These are phyloP conservation scores for Pseudomugil gertrudae DNA, from an alignment of 2,797 vertebrate genomes.

Conservation along the genomic window DNA sequence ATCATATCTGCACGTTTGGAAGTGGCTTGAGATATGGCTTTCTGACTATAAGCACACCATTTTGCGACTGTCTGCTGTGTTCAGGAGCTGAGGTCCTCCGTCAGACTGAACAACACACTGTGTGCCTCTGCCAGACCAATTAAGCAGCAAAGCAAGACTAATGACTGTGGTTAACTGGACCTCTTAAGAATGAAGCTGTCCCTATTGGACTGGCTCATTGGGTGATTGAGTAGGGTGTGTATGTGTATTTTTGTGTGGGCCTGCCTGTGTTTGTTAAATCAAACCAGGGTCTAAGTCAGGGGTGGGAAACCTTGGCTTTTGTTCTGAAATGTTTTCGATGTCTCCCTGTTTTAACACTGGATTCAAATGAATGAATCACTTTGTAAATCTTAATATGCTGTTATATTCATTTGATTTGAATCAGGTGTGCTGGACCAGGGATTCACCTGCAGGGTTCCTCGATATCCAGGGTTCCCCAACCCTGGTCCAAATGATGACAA, in stretches of 20 bases:
- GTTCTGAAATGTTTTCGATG: no score
- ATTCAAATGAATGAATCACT: no score
- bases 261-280: conserved; percentile 55
- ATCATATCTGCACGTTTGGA: conserved; percentile 16
- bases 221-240: conserved; percentile 67
- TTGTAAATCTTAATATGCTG: no score
- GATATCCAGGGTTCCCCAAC: no score
- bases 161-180: conserved; percentile 75
- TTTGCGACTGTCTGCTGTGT: conserved; percentile 26
- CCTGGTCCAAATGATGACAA: conserved; percentile 77
- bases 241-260: conserved; percentile 35
- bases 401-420: no score
- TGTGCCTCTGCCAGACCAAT: conserved; percentile 74
- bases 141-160: conserved; percentile 81
- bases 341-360: no score
- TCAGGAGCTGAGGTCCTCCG: conserved; percentile 70
- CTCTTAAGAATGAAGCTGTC: conserved; percentile 77
- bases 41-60: conserved; percentile 43
- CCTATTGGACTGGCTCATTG: conserved; percentile 64
- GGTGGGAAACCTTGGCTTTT: no score
- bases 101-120: conserved; percentile 67
- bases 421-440: no score
- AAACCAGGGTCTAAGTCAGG: conserved; percentile 44
- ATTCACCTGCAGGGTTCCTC: no score
- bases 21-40: conserved; percentile 15